Evolutionary conservation across 1,140 invertebrate genomes (phyloP).

Genomic region (Orius laevigatus): DNA sequence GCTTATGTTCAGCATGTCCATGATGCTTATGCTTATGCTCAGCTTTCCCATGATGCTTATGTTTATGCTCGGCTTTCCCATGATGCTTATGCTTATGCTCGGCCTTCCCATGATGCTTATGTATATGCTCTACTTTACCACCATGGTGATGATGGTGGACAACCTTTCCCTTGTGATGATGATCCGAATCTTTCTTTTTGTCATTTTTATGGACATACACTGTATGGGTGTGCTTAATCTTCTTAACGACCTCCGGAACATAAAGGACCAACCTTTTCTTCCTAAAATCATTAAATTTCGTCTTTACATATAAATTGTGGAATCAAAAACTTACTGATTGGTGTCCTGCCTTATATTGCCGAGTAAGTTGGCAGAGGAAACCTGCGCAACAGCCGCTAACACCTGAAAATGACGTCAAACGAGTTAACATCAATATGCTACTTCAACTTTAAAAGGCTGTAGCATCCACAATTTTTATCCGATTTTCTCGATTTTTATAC

Average conservation of each 20-base stretch:
- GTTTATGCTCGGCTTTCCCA: constrained; percentile 2
- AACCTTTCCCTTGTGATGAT: constrained; percentile 5
- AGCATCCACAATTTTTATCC: background rate
- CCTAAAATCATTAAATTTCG: background rate
- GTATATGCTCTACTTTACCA: background rate
- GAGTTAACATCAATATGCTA: background rate
- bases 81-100: constrained; percentile 8
- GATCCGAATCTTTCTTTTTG: background rate
- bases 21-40: constrained; percentile 5
- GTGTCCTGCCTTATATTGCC: background rate
- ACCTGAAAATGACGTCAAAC: background rate
- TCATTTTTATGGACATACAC: constrained; percentile 8
- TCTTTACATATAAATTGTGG: background rate
- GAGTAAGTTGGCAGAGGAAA: background rate
- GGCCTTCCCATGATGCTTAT: constrained; percentile 1
- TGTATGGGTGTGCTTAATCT: constrained; percentile 11
- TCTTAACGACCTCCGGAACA: constrained; percentile 9
- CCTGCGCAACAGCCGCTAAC: background rate
- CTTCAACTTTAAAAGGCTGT: background rate
- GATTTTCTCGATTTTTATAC: no score
- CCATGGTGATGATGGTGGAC: background rate
- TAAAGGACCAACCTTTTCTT: constrained; percentile 6
- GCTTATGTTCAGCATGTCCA: constrained; percentile 3
- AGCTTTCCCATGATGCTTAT: background rate
- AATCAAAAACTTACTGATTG: background rate